Percentiles rank a stretch among this genome's conserved stretches.
These are phyloP conservation scores for Pterobdella sp. DNA, from an alignment of 2,888 invertebrate species.

Conservation along the genomic window DNA sequence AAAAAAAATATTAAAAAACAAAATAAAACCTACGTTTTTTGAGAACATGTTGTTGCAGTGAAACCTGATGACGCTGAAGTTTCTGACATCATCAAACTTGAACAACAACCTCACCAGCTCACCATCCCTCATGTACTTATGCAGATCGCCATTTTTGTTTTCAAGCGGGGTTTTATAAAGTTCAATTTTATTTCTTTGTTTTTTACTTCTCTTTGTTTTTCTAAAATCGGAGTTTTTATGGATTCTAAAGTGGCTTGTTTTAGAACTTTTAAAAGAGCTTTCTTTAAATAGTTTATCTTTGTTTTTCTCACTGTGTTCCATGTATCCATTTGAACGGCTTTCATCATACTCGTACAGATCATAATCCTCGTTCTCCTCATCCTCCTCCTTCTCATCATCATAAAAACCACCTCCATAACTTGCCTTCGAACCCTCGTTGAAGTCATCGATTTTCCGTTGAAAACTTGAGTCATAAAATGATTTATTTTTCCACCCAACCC, in stretches of 20 bases:
- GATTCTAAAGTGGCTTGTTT: too few species aligned
- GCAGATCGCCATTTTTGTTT: neutral
- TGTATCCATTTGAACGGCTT: neutral
- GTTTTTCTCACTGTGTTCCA: neutral
- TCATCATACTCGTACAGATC: neutral
- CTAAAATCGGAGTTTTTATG: too few species aligned
- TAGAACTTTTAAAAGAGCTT: too few species aligned
- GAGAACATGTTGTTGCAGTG: constrained; percentile 78
- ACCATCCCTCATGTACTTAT: neutral
- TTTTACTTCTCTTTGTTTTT: neutral
- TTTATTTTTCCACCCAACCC: constrained; percentile 74
- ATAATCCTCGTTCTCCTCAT: neutral
- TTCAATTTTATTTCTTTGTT: neutral
- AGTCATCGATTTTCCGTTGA: too few species aligned
- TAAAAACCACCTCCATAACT: neutral
- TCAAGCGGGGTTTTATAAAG: constrained; percentile 48
- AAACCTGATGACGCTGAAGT: constrained; percentile 73
- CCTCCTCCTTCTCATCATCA: neutral
- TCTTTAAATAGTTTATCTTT: neutral
- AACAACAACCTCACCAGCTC: constrained; percentile 65
- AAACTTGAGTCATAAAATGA: too few species aligned
- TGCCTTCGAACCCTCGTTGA: too few species aligned
- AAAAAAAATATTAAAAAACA: too few species aligned
- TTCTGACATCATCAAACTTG: constrained; percentile 80
- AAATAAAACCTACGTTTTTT: constrained; percentile 62